A percentile compares a stretch with the other conserved stretches of the same genome.
phyloP scores from a whole-genome alignment of 2,888 invertebrate species.

The Limenitis camilla region DNA sequence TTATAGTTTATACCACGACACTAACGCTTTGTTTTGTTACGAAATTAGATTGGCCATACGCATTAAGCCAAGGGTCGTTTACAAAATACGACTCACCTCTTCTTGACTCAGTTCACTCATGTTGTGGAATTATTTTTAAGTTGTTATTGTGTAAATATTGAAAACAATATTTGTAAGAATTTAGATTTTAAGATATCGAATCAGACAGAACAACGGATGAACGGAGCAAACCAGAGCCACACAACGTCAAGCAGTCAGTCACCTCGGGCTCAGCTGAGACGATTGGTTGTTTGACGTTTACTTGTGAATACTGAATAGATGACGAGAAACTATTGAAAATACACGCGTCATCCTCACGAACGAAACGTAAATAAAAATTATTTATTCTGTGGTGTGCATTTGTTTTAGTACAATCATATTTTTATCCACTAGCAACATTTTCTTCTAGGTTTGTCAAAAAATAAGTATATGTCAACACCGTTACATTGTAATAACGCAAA shows the following conservation, averaged over 20 bases:
- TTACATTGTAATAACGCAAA: too few relatives aligned
- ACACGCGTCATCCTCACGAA: conserved; percentile 65
- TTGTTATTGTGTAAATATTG: conserved; percentile 20
- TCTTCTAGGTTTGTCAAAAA: not conserved
- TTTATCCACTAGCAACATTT: not conserved
- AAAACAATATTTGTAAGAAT: conserved; percentile 43
- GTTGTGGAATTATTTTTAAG: conserved; percentile 38
- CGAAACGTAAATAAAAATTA: conserved; percentile 23
- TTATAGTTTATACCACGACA: conserved; percentile 47
- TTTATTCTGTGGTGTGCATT: conserved; percentile 11
- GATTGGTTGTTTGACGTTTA: conserved; percentile 59
- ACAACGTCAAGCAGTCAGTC: conserved; percentile 70
- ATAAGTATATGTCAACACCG: not conserved
- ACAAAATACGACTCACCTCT: conserved; percentile 80
- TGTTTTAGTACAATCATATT: not conserved
- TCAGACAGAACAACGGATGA: conserved; percentile 43
- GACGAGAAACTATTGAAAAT: conserved; percentile 73
- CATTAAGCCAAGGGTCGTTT: conserved; percentile 59
- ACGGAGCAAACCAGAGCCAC: conserved; percentile 42
- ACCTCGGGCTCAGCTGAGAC: conserved; percentile 65
- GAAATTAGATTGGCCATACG: conserved; percentile 71
- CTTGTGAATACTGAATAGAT: conserved; percentile 36
- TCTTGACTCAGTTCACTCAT: conserved; percentile 93
- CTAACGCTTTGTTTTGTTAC: conserved; percentile 73
- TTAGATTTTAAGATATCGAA: conserved; percentile 42